Conservation (phyloP, 2,797 vertebrate species). For the Tinamus major region DNA sequence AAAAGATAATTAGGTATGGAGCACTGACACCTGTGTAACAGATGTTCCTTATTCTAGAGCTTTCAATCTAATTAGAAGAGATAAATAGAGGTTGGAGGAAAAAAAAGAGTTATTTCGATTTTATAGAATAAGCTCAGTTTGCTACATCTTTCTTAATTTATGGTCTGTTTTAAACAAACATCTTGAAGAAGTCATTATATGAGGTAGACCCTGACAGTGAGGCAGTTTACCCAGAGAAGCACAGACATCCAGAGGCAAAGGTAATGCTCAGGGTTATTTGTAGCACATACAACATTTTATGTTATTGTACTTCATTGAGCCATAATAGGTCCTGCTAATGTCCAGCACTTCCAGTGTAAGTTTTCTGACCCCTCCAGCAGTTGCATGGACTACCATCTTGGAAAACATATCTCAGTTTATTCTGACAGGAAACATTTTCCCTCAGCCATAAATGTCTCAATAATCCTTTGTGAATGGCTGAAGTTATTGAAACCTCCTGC, state of each 20-base stretch:
- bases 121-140: background rate
- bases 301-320: background rate
- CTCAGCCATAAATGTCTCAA: constrained; percentile 64
- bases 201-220: background rate
- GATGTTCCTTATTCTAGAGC: background rate
- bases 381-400: constrained; percentile 23
- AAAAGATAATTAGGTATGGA: background rate
- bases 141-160: background rate
- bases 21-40: background rate
- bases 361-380: background rate
- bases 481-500: constrained; percentile 68
- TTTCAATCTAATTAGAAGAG: background rate
- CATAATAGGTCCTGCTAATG: background rate
- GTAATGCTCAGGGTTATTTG: background rate
- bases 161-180: background rate
- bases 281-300: background rate
- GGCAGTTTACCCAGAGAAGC: background rate
- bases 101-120: background rate
- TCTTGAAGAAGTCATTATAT: background rate
- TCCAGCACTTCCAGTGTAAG: background rate
- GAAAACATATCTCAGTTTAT: constrained; percentile 60
- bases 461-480: constrained; percentile 57
- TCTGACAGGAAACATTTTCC: constrained; percentile 57
- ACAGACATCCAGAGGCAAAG: background rate
- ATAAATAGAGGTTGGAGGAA: background rate